Evolutionary conservation across 1,140 invertebrate genomes (phyloP), one percentile per base, ranked within the genome.

Genomic region (Drosophila mojavensis): DNA sequence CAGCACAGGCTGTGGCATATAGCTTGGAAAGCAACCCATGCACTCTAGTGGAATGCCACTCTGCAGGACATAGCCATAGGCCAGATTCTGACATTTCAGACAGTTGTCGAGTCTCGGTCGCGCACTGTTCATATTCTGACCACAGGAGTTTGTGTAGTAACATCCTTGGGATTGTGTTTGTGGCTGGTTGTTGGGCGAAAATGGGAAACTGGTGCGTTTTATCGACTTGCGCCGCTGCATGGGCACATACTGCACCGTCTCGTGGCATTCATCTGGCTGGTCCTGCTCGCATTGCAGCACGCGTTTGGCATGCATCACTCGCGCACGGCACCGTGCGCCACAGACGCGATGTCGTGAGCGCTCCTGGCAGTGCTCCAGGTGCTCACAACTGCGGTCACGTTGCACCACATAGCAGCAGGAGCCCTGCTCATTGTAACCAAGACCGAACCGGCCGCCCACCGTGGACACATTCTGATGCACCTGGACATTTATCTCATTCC

Each of bases 361-460:
- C 33, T 79, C 75, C 41, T 53, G 33, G 36, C 81, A 83, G 24
- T 68, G 26, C 1, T 54, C 72, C 26, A 63, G 47, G 24, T 65
- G 26, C 36, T 85, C 70, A 47, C 90, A 79, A 4, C 71, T 68
- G 11, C 72, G 50, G 2, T 65, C 47, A 6, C 67, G 43, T 1
- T 75, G 63, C 41, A 91, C 68, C 53, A 91, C 83, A 33, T 67
- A 62, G 53, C 90, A 91, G 59, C 90, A 91, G 36, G 90, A 64
- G 15, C 90, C 90, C 9, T 62, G 72, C 36, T 91, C 83, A 30
- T 45, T 82, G 62, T 80, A 91, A 9, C 90, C 90, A 10, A 91
- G 28, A 0, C 90, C 90, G 20, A 85, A 91, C 30, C 81, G 75
- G 15, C 90, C 90, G 30, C 90, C 90, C 15, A 85, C 70, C 45